Percentiles rank a stretch among this genome's conserved stretches.
Conservation (phyloP, 2,888 invertebrate species). For the Lordiphosa fenestrarum region DNA sequence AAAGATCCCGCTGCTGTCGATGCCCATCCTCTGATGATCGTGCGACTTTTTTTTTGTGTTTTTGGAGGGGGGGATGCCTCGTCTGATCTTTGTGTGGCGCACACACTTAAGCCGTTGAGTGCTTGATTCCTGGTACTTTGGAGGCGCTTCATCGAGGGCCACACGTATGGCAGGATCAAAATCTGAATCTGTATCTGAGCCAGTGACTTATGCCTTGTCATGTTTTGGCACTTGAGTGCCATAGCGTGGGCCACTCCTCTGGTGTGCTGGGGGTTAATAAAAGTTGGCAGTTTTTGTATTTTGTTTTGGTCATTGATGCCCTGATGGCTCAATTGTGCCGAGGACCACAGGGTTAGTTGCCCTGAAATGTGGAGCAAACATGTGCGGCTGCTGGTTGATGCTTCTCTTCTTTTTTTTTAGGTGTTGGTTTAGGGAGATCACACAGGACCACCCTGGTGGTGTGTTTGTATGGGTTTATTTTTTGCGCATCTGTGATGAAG, state of each 20-base stretch:
- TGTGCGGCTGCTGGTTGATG: too few species aligned
- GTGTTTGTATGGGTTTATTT: too few species aligned
- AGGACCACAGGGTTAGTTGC: slow-evolving; percentile 64
- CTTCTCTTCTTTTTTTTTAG: too few species aligned
- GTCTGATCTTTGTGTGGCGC: slow-evolving; percentile 58
- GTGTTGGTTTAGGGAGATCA: too few species aligned
- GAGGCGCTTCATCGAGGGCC: slow-evolving; percentile 68
- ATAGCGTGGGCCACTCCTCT: slow-evolving; percentile 52
- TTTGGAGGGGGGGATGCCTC: not conserved
- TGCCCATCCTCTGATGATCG: slow-evolving; percentile 57
- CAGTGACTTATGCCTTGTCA: slow-evolving; percentile 56
- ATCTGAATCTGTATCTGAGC: slow-evolving; percentile 14
- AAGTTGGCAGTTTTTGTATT: slow-evolving; percentile 53
- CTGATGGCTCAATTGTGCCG: slow-evolving; percentile 64
- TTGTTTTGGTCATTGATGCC: slow-evolving; percentile 51
- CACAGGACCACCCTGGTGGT: too few species aligned
- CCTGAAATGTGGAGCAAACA: slow-evolving; percentile 53
- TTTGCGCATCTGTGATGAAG: too few species aligned
- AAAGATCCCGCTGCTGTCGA: slow-evolving; percentile 23
- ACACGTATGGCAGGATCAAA: slow-evolving; percentile 64
- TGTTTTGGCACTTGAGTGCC: slow-evolving; percentile 73
- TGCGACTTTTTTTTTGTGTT: slow-evolving; percentile 59
- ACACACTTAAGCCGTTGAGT: slow-evolving; percentile 77
- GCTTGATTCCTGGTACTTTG: slow-evolving; percentile 71
- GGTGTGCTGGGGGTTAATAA: slow-evolving; percentile 60